phyloP scores from a whole-genome alignment of 2,797 vertebrate species.

The Pseudochirops corinnae region DNA sequence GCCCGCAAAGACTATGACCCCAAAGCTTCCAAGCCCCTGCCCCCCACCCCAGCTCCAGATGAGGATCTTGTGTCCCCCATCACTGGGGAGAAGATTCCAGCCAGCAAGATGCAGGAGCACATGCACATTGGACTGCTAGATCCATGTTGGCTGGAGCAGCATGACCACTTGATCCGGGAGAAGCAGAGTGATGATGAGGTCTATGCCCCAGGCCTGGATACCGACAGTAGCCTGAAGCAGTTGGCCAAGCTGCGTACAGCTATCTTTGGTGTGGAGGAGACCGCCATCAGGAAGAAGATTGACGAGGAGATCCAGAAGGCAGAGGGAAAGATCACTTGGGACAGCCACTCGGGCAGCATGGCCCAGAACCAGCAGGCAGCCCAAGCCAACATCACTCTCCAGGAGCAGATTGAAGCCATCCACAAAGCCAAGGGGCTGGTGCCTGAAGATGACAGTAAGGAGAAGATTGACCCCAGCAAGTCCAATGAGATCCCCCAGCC shows the following conservation, averaged over 20 bases:
- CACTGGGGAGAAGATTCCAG: slow-evolving; percentile 97
- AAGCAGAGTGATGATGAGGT: slow-evolving; percentile 98
- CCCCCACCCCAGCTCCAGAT: slow-evolving; percentile 87
- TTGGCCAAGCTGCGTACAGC: slow-evolving; percentile 98
- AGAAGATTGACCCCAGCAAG: slow-evolving; percentile 99
- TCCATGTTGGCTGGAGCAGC: slow-evolving; percentile 97
- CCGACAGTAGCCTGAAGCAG: slow-evolving; percentile 99
- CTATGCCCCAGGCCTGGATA: slow-evolving; percentile 95
- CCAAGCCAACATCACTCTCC: slow-evolving; percentile 98
- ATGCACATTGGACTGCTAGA: slow-evolving; percentile 98
- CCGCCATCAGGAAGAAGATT: slow-evolving; percentile 99
- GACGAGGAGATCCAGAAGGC: slow-evolving; percentile 99
- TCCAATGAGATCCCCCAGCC: slow-evolving; percentile 92
- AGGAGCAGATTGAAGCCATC: slow-evolving; percentile 99
- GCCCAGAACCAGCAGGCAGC: slow-evolving; percentile 98
- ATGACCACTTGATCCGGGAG: slow-evolving; percentile 95
- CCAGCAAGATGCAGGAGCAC: slow-evolving; percentile 99
- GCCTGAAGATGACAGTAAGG: slow-evolving; percentile 96
- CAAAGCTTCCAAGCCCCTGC: slow-evolving; percentile 94
- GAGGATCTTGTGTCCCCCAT: slow-evolving; percentile 99
- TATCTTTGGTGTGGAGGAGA: slow-evolving; percentile 99
- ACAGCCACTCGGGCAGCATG: slow-evolving; percentile 99
- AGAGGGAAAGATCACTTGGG: slow-evolving; percentile 99
- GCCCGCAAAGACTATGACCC: slow-evolving; percentile 99
- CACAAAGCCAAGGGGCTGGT: slow-evolving; percentile 99